phyloP scores from a whole-genome alignment of 2,797 vertebrate species.

The Nannoperca australis region DNA sequence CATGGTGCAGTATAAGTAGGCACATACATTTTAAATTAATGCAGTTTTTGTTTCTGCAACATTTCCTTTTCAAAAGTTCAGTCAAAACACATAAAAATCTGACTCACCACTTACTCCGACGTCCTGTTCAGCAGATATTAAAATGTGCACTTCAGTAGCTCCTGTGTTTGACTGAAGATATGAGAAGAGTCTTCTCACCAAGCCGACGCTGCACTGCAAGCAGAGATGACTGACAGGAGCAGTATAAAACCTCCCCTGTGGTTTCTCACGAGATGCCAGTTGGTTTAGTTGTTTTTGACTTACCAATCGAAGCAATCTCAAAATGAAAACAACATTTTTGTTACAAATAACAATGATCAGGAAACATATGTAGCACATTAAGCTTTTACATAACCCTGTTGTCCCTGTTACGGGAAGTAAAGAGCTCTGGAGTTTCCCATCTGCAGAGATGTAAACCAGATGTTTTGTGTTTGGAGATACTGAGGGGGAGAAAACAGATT shows the following conservation, averaged over 20 bases:
- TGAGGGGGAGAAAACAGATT: not conserved
- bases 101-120: conserved; percentile 49
- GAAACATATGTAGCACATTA: conserved; percentile 1
- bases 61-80: not conserved
- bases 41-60: not conserved
- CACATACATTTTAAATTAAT: not conserved
- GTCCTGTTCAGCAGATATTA: conserved; percentile 19
- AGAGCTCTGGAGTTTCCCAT: conserved; percentile 55
- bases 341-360: not conserved
- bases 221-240: conserved; percentile 28
- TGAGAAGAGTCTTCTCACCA: not conserved
- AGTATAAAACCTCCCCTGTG: conserved; percentile 25
- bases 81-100: not conserved
- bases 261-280: not conserved
- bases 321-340: rapidly evolving
- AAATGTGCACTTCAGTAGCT: not conserved
- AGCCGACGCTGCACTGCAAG: conserved; percentile 36
- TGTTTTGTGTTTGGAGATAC: conserved; percentile 50
- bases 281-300: not conserved
- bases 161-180: not conserved
- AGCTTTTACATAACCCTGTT: conserved; percentile 30
- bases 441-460: conserved; percentile 67
- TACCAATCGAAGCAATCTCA: conserved; percentile 24
- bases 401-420: conserved; percentile 60
- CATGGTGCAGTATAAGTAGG: not conserved